Evolutionary conservation across 2,797 vertebrate species (phyloP), one percentile per base, ranked within the genome.

Genomic region (Leptodactylus fallax): DNA sequence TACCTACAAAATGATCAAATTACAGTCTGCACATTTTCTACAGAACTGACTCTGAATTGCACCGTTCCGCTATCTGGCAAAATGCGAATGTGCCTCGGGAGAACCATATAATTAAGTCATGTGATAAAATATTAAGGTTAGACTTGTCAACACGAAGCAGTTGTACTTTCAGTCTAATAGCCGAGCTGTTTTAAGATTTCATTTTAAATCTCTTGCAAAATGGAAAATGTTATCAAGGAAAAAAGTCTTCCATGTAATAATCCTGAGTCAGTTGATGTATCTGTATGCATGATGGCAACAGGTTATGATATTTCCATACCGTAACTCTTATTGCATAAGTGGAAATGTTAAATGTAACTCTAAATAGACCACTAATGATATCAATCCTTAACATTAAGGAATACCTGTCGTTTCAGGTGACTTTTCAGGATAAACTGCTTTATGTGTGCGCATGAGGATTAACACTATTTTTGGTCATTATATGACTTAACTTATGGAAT

Each of bases 201-300:
- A 81, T 79, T 81, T 87, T 74, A 60, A 81, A 74, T 80, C 36
- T 71, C 21, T 87, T 60, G 79, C 85, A 74, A 87, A 86, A 87
- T 74, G 78, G 85, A 87, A 80, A 87, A 63, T 74, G 56, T 61
- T 80, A 74, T 87, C 79, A 87, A 87, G 69, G 78, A 72, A 87
- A 47, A 80, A 87, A 74, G 21, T 65, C 60, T 23, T 72, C 47
- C 16, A 0, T 81, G 51, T 60, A 72, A 81, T 61, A 60, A 72
- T 27, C 49, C 85, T 21, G 21, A 84, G 27, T 51, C 47, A 19
- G 69, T 10, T 19, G 7, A 6, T 58, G 67, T 7, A 36, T 72
- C 49, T 16, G 74, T 74, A 74, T 36, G 7, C 58, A 45, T 45
- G 27, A 58, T 74, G 27, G 56, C 58, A 53, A 36, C n/a, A 67